Conservation (phyloP, 2,888 invertebrate genomes). For the Ashinkailepas kermadecensis region DNA sequence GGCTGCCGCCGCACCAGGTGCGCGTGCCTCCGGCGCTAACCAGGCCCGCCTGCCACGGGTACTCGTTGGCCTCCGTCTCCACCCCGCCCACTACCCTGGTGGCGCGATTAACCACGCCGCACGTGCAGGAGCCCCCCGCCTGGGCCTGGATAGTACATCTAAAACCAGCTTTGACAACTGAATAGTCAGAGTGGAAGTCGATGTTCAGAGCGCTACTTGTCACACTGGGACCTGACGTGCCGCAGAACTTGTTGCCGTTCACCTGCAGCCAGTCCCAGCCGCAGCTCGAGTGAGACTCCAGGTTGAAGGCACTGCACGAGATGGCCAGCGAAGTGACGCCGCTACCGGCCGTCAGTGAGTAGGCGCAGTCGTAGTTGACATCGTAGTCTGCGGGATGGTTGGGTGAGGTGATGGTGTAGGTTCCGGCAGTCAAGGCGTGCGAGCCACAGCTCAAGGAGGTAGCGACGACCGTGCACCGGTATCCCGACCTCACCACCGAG, state of each 20-base stretch:
- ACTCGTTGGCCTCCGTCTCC: no score
- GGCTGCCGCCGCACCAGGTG: no score
- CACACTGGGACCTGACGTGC: neutral
- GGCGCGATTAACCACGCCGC: no score
- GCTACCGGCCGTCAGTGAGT: neutral
- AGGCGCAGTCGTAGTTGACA: neutral
- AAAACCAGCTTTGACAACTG: neutral
- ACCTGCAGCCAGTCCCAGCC: neutral
- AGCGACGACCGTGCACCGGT: neutral
- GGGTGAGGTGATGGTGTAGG: neutral
- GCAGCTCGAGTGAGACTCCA: neutral
- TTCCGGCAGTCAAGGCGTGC: neutral
- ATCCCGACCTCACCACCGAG: neutral
- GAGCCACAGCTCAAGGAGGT: neutral
- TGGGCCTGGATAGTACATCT: neutral
- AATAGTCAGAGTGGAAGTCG: neutral
- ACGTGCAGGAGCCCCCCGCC: no score
- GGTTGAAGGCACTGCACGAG: neutral
- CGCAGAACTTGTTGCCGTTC: conserved; percentile 1
- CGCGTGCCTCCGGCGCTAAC: no score
- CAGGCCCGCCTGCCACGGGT: no score
- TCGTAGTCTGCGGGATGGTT: neutral
- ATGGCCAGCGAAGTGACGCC: neutral
- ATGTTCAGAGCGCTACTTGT: neutral
- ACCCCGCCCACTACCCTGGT: no score